A percentile compares a stretch with the other conserved stretches of the same genome.
These are phyloP conservation scores for Bimastos eiseni DNA, from an alignment of 2,888 invertebrate genomes.

Conservation along the genomic window DNA sequence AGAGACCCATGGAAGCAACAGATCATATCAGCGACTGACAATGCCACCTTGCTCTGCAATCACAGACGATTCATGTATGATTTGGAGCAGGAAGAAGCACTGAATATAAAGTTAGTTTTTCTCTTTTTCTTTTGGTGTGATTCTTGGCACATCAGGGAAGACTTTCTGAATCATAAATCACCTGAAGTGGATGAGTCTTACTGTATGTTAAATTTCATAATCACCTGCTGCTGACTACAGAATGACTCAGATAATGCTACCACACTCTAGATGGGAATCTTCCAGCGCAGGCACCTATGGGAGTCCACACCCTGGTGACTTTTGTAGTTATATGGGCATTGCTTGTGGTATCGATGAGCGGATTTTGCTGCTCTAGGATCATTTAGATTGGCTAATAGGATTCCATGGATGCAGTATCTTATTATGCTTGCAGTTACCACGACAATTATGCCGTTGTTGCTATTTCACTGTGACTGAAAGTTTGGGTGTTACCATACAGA, in stretches of 20 bases:
- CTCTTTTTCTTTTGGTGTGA: neutral
- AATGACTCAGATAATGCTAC: neutral
- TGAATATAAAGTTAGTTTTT: neutral
- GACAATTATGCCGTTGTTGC: no score
- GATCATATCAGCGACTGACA: slow-evolving; percentile 48
- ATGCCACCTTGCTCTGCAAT: slow-evolving; percentile 53
- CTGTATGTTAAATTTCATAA: neutral
- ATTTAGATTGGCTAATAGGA: no score
- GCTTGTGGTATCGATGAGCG: no score
- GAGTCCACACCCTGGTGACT: neutral
- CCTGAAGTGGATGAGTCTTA: neutral
- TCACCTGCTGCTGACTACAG: neutral
- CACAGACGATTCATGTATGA: slow-evolving; percentile 55
- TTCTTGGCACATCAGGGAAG: neutral
- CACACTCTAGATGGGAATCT: neutral
- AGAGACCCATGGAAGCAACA: slow-evolving; percentile 52
- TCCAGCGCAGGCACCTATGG: neutral
- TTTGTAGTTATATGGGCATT: no score
- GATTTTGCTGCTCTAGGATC: no score
- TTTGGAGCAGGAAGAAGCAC: slow-evolving; percentile 40
- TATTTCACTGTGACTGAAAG: no score
- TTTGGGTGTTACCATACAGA: no score
- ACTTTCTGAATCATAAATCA: no score
- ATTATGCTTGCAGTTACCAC: no score
- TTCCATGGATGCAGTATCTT: no score